These are phyloP conservation scores for Hippocampus kuda DNA, from an alignment of 2,797 vertebrate genomes.

Conservation along the genomic window DNA sequence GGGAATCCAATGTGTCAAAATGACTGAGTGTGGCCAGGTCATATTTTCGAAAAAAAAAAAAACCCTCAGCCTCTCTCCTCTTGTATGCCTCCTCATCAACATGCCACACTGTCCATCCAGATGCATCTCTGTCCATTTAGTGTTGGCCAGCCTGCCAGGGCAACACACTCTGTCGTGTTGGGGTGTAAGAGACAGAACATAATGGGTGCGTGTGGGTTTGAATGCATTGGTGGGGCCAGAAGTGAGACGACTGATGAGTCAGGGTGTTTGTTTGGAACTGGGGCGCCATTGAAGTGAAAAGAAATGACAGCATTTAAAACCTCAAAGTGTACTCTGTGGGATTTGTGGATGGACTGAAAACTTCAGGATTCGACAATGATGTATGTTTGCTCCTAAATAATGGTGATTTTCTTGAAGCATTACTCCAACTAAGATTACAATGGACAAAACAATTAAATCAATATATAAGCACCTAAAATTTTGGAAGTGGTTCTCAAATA, in stretches of 20 bases:
- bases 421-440: too few relatives aligned
- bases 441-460: too few relatives aligned
- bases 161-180: slow-evolving; percentile 42
- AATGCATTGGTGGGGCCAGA: slow-evolving; percentile 15
- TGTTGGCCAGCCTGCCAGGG: slow-evolving; percentile 33
- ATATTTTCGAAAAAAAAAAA: slow-evolving; percentile 8
- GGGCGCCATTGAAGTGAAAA: slow-evolving; percentile 14
- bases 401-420: too few relatives aligned
- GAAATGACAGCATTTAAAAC: slow-evolving; percentile 11
- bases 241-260: slow-evolving; percentile 47
- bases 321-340: not conserved
- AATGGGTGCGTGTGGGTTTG: slow-evolving; percentile 28
- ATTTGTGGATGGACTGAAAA: slow-evolving; percentile 5
- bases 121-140: slow-evolving; percentile 46
- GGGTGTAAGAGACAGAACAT: slow-evolving; percentile 37
- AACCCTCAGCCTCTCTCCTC: slow-evolving; percentile 10
- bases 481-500: too few relatives aligned
- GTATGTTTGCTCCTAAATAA: not conserved
- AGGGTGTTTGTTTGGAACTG: slow-evolving; percentile 38
- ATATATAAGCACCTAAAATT: too few relatives aligned
- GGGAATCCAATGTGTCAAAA: not conserved
- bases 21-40: not conserved
- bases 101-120: slow-evolving; percentile 23
- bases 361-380: not conserved
- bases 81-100: slow-evolving; percentile 27